Evolutionary conservation across 1,140 invertebrate genomes (phyloP), one percentile per base, ranked within the genome.

Genomic region (Philotrypesis tridentata): DNA sequence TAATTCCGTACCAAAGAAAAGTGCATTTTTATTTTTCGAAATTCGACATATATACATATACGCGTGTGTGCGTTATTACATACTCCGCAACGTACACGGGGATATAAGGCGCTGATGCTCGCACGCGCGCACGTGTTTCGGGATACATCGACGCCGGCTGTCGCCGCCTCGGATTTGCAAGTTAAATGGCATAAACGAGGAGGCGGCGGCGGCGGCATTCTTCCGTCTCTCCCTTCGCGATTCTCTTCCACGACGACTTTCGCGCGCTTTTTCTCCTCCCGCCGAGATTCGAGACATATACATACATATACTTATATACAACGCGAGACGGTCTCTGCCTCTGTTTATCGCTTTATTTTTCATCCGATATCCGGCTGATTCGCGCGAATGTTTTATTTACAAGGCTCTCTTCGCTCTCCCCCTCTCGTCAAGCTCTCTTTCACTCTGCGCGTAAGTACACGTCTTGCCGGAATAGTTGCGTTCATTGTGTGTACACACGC

Each of bases 151-250:
- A 29, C 25, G 60, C 37, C 43, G 43, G 43, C 43, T 33, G 43
- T 9, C 23, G 8, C 40, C 11, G 75, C 82, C 86, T 82, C 83
- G 86, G 87, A 90, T 90, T 90, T 90, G 86, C 88, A 90, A 90
- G 89, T 90, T 90, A 90, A 90, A 90, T 90, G 86, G 84, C 86
- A 87, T 87, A 89, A 88, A 86, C 85, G 89, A 86, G 85, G 83
- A 73, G 85, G n/a, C n/a, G 82, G 63, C 60, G 48, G 5, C 12
- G 12, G 43, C 21, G 48, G 48, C 7, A 82, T 68, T 68, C 83
- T 86, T 86, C 84, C 82, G 85, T 82, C 78, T 79, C 80, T 85
- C 84, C 83, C 76, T 70, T 77, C 4, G 33, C 3, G 3, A 37
- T 37, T 80, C 74, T 55, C 76, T 82, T 14, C 76, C 70, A 9